phyloP scores from a whole-genome alignment of 1,140 invertebrate species.

The Pseudachorutes palmiensis region DNA sequence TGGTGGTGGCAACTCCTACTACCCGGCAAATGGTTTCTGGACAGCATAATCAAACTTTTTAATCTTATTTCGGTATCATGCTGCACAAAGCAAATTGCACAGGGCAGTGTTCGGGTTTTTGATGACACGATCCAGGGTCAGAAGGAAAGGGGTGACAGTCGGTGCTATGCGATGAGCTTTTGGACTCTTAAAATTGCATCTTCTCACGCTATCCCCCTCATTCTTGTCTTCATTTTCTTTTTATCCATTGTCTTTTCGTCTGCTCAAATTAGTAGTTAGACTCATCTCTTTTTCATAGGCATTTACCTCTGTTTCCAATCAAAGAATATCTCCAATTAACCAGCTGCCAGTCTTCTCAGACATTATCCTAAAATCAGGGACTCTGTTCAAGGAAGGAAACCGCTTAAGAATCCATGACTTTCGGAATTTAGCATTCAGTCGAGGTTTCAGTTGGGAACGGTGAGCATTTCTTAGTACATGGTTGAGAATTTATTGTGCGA shows the following conservation, averaged over 20 bases:
- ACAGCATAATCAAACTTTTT: conserved; percentile 1
- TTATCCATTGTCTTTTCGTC: conserved; percentile 2
- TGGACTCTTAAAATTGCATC: conserved; percentile 29
- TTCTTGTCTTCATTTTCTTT: not conserved
- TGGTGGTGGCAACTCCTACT: not conserved
- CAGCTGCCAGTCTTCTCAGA: conserved; percentile 29
- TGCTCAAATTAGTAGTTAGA: not conserved
- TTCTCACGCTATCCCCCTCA: conserved; percentile 31
- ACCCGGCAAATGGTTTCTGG: not conserved
- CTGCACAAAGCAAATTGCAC: not conserved
- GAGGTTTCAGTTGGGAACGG: conserved; percentile 2
- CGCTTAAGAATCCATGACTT: not conserved
- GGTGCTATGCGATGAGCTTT: conserved; percentile 29
- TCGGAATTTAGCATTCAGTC: not conserved
- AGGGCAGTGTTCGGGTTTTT: not conserved
- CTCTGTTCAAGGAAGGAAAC: too few relatives aligned
- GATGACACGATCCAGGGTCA: not conserved
- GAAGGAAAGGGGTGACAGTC: conserved; percentile 33
- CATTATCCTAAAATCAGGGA: too few relatives aligned
- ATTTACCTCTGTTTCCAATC: not conserved
- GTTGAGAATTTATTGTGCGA: too few relatives aligned
- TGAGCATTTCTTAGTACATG: too few relatives aligned
- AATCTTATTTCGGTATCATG: conserved; percentile 13
- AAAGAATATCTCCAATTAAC: conserved; percentile 19
- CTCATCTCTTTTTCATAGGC: not conserved